Evolutionary conservation across 1,140 invertebrate species (phyloP), one percentile per base, ranked within the genome.

Genomic region (Conus ventricosus): DNA sequence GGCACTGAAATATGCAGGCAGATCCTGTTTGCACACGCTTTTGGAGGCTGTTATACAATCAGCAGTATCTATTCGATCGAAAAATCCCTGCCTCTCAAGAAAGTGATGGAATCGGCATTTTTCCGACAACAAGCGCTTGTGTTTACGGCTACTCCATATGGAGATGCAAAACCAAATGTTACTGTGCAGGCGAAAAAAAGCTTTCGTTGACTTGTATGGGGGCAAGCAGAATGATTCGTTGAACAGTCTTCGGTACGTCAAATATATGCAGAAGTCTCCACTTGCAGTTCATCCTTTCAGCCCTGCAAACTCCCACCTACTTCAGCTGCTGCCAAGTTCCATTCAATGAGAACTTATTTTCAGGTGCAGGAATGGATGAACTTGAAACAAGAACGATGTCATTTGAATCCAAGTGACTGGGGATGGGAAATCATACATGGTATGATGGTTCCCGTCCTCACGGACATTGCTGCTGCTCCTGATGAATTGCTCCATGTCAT

Each of bases 381-480:
- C 85, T 76, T 85, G 81, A 2, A 25, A 23, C 13, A 27, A 63
- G 15, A 60, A 84, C 60, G 8, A 60, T 60, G 10, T 82, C 23
- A 71, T 55, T 23, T 51, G 80, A 54, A 76, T 54, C 85, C 85
- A 75, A 15, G 4, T 6, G 20, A 76, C 20, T 87, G 85, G 85
- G 85, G 85, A 11, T 87, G 85, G 85, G 39, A 89, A 39, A 51
- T 85, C 13, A 10, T 20, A 13, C 53, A 85, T 25, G 53, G 87
- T 60, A 8, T 60, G 8, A 60, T 60, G 17, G 20, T 87, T 54
- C 88, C 88, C 55, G 27, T 51, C 10, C 76, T 60, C 53, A 76
- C 80, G 53, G 80, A 87, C 76, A 57, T 20, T 5, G 51, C 78
- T 81, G 71, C 88, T 78, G 90, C 88, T 51, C 90, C 90, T 53